Conservation (phyloP, 2,797 vertebrate species). For the Karalla daura region DNA sequence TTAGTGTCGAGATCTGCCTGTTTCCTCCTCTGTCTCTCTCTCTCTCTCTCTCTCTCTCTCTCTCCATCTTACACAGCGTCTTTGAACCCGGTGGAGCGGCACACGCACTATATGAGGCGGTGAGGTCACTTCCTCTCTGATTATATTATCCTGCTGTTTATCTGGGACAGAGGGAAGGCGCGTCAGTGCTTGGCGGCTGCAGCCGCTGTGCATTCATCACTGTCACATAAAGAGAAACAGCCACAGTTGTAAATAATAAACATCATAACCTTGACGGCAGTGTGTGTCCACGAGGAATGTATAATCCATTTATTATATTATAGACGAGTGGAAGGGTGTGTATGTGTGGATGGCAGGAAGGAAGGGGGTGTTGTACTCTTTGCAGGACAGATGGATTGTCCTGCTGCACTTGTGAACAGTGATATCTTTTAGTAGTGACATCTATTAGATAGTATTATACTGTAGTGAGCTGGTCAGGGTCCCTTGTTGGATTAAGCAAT, state of each 20-base stretch:
- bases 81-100: constrained; percentile 12
- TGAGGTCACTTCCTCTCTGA: constrained; percentile 43
- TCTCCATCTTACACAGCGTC: constrained; percentile 16
- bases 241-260: constrained; percentile 47
- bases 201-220: constrained; percentile 44
- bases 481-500: constrained; percentile 23
- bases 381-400: constrained; percentile 28
- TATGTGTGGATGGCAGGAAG: background rate
- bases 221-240: constrained; percentile 49
- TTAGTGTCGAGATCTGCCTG: constrained; percentile 29
- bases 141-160: constrained; percentile 47
- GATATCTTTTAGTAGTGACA: background rate
- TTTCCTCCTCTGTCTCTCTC: constrained; percentile 36
- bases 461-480: constrained; percentile 18
- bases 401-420: background rate
- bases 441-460: constrained; percentile 5
- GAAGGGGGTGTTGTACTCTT: constrained; percentile 2
- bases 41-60: constrained; percentile 31
- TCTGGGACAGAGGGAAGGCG: constrained; percentile 40
- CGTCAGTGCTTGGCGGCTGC: background rate
- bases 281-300: constrained; percentile 44
- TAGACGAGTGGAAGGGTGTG: constrained; percentile 12
- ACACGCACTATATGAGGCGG: constrained; percentile 29
- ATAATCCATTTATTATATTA: background rate
- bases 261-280: constrained; percentile 60